Conservation (phyloP, 2,888 invertebrate genomes). For the Trachelus iudaicus region DNA sequence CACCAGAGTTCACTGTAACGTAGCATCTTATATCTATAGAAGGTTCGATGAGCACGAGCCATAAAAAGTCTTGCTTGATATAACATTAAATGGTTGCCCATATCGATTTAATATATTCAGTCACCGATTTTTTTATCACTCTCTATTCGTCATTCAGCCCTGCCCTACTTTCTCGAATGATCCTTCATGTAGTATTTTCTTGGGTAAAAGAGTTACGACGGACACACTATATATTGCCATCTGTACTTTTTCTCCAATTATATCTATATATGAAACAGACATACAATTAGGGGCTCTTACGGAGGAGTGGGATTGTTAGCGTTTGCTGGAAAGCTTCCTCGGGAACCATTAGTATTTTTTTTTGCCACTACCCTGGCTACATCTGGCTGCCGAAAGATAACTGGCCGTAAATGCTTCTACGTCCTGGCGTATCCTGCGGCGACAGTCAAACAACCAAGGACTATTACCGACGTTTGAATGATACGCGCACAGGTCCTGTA, state of each 20-base stretch:
- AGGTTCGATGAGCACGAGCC: not conserved
- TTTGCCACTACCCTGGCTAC: not conserved
- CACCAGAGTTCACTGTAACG: not conserved
- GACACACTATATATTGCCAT: not conserved
- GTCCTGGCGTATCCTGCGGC: slow-evolving; percentile 3
- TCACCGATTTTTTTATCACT: not conserved
- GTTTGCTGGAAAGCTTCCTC: not conserved
- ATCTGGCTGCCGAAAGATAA: slow-evolving; percentile 4
- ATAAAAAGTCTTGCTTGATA: not conserved
- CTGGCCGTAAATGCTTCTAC: slow-evolving; percentile 1
- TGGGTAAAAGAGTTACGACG: not conserved
- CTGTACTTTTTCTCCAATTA: not conserved
- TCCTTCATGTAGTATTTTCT: not conserved
- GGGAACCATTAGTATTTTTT: not conserved
- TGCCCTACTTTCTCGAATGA: not conserved
- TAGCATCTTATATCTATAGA: not conserved
- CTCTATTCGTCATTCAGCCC: not conserved
- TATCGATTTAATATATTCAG: not conserved
- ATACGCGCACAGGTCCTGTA: not conserved
- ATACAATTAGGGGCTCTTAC: not conserved
- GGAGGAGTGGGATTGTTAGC: not conserved
- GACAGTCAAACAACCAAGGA: not conserved
- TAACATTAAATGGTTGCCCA: not conserved
- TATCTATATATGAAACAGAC: not conserved
- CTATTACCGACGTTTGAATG: not conserved